Percentiles rank a stretch among this genome's conserved stretches.
phyloP scores from a whole-genome alignment of 1,140 invertebrate genomes.

The Geopemphigus sp. region DNA sequence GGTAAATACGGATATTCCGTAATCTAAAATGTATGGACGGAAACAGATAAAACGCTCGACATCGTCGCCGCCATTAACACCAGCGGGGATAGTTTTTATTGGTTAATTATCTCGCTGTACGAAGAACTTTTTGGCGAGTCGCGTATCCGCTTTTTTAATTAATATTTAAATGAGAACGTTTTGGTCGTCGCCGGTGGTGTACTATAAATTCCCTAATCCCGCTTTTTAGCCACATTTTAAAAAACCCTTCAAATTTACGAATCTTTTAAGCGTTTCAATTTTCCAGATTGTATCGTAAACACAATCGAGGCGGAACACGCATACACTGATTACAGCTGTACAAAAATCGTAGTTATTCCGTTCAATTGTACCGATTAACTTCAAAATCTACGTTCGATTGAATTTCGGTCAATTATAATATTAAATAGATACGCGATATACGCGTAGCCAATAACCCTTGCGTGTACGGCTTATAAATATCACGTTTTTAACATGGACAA shows the following conservation, averaged over 20 bases:
- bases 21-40: conserved; percentile 15
- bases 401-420: neutral
- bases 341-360: neutral
- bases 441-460: no score
- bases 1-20: neutral
- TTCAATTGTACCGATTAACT: neutral
- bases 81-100: neutral
- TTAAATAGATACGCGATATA: no score
- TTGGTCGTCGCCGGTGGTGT: neutral
- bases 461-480: no score
- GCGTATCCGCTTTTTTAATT: conserved; percentile 24
- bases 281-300: neutral
- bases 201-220: conserved; percentile 6
- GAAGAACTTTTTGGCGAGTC: conserved; percentile 28
- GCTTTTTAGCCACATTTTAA: neutral
- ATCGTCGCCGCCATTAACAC: neutral
- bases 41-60: conserved; percentile 21
- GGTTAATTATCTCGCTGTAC: conserved; percentile 20
- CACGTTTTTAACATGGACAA: no score
- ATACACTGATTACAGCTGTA: no score
- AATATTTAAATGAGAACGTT: conserved; percentile 37
- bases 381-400: neutral
- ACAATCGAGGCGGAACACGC: neutral
- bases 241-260: neutral
- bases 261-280: neutral